These are phyloP conservation scores for Erebia aethiops DNA, from an alignment of 2,888 invertebrate genomes.

Conservation along the genomic window DNA sequence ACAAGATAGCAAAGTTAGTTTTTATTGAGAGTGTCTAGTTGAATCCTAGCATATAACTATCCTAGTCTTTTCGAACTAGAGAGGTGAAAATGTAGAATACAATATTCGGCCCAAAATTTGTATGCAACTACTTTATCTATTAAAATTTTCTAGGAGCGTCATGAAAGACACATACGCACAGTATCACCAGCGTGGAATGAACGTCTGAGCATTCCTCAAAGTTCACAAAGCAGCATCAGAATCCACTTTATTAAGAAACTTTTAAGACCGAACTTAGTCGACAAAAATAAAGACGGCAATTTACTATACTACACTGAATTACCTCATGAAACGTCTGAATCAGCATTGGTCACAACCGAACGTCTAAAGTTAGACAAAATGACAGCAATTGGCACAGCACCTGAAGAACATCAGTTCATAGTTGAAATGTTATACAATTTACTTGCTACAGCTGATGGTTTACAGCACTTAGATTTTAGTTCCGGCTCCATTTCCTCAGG, in stretches of 20 bases:
- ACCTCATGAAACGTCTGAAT: constrained; percentile 44
- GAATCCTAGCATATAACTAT: no score
- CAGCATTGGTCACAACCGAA: constrained; percentile 56
- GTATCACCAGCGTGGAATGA: constrained; percentile 54
- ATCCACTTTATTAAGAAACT: constrained; percentile 44
- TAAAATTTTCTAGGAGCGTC: constrained; percentile 53
- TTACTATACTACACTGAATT: constrained; percentile 44
- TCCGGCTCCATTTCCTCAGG: constrained; percentile 29
- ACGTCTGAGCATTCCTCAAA: background rate
- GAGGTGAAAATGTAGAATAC: background rate
- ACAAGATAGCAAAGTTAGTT: no score
- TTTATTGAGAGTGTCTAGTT: no score
- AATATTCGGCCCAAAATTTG: background rate
- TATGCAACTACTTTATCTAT: background rate
- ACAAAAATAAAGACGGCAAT: constrained; percentile 36
- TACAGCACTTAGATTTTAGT: constrained; percentile 2
- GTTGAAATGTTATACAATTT: constrained; percentile 54
- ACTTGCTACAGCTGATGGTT: constrained; percentile 46
- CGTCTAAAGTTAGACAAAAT: constrained; percentile 45
- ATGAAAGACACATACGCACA: constrained; percentile 63
- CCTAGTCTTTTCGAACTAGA: no score
- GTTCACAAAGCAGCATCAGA: constrained; percentile 37
- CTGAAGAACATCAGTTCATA: constrained; percentile 54
- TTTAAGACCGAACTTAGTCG: constrained; percentile 22
- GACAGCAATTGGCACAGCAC: constrained; percentile 41